Evolutionary conservation across 2,888 invertebrate genomes (phyloP), one percentile per base, ranked within the genome.

Genomic region (Agapostemon virescens): DNA sequence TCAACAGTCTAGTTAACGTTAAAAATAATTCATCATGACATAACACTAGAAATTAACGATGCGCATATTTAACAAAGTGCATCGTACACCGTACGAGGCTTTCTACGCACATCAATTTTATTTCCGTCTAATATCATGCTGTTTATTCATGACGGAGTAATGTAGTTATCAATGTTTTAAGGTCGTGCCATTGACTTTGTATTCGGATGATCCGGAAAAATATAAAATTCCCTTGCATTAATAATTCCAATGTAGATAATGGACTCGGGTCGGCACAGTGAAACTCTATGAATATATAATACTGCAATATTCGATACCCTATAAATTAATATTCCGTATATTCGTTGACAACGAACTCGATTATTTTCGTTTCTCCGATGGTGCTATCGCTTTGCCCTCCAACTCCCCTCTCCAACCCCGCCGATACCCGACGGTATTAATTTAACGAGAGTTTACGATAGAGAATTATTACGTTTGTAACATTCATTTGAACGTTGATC

Each of bases 121-220:
- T n/a, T 64, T 42, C 26, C 7, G 40, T n/a, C 17, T 15, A 11
- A 23, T 63, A 49, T 40, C 69, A 40, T 58, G 66, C 2, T 69
- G 61, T 79, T 80, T 79, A 72, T 73, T 79, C 80, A 40, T 73
- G 71, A 66, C 42, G 11, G 23, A 38, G 23, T 64, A 68, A 79
- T 63, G 38, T 45, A 40, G 63, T 69, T 72, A 69, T 80, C 33
- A 26, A 2, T 45, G 69, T 64, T 68, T 80, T 26, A 71, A 80
- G 67, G 66, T 79, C 74, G 61, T 61, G n/a, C n/a, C 36, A 63
- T 67, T 7, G 49, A 66, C 70, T 74, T 61, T 69, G 66, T 5
- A 7, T 69, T 55, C 40, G 15, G 15, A 7, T 38, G 30, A 15
- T 23, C 0, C 30, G 1, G n/a, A n/a, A 6, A 26, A 5, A 66